Percentiles rank a stretch among this genome's conserved stretches.
phyloP scores from a whole-genome alignment of 2,888 invertebrate species.

The Crossocerus cetratus region DNA sequence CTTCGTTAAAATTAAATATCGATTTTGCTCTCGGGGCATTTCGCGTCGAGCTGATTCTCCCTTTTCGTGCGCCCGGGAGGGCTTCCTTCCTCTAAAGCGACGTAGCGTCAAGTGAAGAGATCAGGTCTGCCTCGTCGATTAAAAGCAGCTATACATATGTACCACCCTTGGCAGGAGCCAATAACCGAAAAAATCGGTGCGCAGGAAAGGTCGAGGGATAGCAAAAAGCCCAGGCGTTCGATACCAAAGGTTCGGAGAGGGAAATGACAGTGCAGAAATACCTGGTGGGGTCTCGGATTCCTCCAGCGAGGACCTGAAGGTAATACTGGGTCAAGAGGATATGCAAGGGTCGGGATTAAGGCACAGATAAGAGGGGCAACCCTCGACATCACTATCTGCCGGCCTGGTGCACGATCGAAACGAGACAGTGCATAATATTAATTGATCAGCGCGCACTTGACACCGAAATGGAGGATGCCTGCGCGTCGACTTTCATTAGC shows the following conservation, averaged over 20 bases:
- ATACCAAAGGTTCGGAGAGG: neutral
- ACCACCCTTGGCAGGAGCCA: too few relatives aligned
- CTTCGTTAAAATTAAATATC: conserved; percentile 69
- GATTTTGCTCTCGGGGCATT: conserved; percentile 61
- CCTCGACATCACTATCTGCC: conserved; percentile 5
- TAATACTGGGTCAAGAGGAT: conserved; percentile 42
- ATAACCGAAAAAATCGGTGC: neutral
- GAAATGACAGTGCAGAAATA: conserved; percentile 23
- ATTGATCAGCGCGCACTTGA: conserved; percentile 34
- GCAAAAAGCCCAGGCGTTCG: too few relatives aligned
- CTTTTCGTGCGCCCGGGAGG: too few relatives aligned
- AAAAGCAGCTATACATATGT: too few relatives aligned
- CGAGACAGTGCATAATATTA: conserved; percentile 30
- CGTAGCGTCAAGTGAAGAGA: too few relatives aligned
- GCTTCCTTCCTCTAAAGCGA: too few relatives aligned
- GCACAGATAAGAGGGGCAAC: conserved; percentile 35
- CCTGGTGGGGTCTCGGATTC: neutral
- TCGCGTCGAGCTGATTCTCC: conserved; percentile 5
- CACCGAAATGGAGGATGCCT: conserved; percentile 8
- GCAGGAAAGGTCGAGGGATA: neutral
- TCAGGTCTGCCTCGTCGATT: too few relatives aligned
- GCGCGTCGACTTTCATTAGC: too few relatives aligned
- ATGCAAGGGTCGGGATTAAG: conserved; percentile 35
- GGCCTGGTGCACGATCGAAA: conserved; percentile 21
- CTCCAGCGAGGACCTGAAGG: neutral